Evolutionary conservation across 2,888 invertebrate species (phyloP), one percentile per base, ranked within the genome.

Genomic region (Pheosia tremula): DNA sequence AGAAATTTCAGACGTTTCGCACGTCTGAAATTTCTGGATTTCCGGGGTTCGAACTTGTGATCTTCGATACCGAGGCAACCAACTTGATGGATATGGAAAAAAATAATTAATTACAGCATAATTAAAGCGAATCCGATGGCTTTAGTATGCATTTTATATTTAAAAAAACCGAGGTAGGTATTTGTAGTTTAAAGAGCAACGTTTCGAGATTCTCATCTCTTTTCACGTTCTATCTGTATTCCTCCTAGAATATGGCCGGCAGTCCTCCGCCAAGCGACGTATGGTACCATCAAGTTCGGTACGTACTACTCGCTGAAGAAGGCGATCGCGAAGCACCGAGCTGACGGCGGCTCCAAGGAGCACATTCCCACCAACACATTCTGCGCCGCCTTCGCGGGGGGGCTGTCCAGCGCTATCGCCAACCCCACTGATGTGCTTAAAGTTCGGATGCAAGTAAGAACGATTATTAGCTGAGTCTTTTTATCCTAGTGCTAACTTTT

Each of bases 401-500:
- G 98, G n/a, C 94, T 98, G 47, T 98, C 98, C 58, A 98, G 98
- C 81, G 97, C 98, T n/a, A 97, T 98, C 78, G 98, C 98, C 59
- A 99, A 98, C 93, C 98, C 98, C 11, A 99, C 98, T 0, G 99
- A 99, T 93, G 98, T 99, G 56, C 95, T 99, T 45, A 99, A 99
- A 95, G 98, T 98, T 69, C 96, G 98, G 66, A 98, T 99, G 98
- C 98, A 98, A 95, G 96, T 97, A 11, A 85, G 11, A 10, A 45
- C 10, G 45, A 9, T 9, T 45, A 45, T 10, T 41, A 41, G 1
- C 5, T 5, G 7, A 41, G 8, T 41, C 41, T 5, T 41, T 7
- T 41, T 41, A 7, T 41, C 1, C 41, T 41, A 2, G 41, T 41
- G 8, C 41, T 41, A 8, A 9, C 43, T 43, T 9, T 9, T 8